Conservation (phyloP, 2,113 vertebrate species). For the Paracanthobrama guichenoti region DNA sequence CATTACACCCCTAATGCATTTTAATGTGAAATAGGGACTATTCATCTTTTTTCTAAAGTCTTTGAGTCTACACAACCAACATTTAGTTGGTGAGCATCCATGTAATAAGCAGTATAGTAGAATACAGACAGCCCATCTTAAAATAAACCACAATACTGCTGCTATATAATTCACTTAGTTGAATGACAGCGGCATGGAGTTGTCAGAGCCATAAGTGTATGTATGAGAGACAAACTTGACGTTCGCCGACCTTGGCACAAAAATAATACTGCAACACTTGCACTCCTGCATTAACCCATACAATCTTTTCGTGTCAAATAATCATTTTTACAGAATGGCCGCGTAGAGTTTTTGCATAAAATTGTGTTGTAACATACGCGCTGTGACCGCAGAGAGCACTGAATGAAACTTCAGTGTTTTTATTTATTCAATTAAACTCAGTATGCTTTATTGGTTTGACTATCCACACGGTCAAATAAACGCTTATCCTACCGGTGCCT, state of each 20-base stretch:
- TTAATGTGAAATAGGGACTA: too few species aligned
- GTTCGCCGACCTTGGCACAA: background rate
- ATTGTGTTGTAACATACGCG: background rate
- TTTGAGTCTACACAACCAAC: too few species aligned
- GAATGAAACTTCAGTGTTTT: background rate
- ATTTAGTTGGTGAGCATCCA: background rate
- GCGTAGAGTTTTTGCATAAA: background rate
- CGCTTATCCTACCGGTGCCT: background rate
- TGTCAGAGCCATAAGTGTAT: background rate
- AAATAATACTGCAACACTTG: background rate
- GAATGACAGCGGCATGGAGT: background rate
- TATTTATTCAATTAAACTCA: background rate
- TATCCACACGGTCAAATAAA: background rate
- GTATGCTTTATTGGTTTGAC: background rate
- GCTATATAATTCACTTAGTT: background rate
- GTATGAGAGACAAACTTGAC: background rate
- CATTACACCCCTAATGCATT: too few species aligned
- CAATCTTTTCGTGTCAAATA: background rate
- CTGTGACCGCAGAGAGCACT: background rate
- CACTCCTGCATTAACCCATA: background rate
- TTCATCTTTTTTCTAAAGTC: too few species aligned
- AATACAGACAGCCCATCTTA: background rate
- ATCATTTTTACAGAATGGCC: background rate
- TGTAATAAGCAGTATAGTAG: background rate
- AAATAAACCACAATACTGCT: background rate